Percentiles rank a stretch among this genome's conserved stretches.
These are phyloP conservation scores for Diabrotica undecimpunctata DNA, from an alignment of 1,140 invertebrate genomes.

Conservation along the genomic window DNA sequence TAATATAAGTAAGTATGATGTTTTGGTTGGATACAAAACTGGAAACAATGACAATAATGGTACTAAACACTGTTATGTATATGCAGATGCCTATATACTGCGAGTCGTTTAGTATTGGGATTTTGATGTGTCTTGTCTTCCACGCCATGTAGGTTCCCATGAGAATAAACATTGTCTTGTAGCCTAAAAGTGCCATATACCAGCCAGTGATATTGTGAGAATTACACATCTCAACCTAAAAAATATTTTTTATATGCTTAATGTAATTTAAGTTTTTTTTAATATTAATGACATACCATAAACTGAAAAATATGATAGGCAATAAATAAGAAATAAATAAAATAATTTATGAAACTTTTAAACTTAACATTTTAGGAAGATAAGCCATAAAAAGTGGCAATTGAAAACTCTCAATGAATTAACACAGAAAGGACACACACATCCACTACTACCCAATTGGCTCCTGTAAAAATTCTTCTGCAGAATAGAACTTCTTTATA, in stretches of 20 bases:
- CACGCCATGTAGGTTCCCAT: slow-evolving; percentile 96
- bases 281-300: too few relatives aligned
- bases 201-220: slow-evolving; percentile 83
- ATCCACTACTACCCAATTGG: too few relatives aligned
- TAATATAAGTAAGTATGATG: slow-evolving; percentile 72
- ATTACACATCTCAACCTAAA: slow-evolving; percentile 78
- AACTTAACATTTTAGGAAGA: too few relatives aligned
- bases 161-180: slow-evolving; percentile 82
- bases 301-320: too few relatives aligned
- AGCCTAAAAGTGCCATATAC: slow-evolving; percentile 82
- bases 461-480: too few relatives aligned
- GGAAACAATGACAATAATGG: slow-evolving; percentile 78
- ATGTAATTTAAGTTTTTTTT: not conserved
- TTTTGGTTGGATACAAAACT: slow-evolving; percentile 81
- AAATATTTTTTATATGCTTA: too few relatives aligned
- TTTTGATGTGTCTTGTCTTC: slow-evolving; percentile 95
- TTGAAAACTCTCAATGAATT: too few relatives aligned
- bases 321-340: too few relatives aligned
- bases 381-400: too few relatives aligned
- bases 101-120: slow-evolving; percentile 95
- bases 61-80: slow-evolving; percentile 87
- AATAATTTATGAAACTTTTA: too few relatives aligned
- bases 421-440: too few relatives aligned
- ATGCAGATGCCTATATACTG: slow-evolving; percentile 94
- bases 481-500: too few relatives aligned